These are phyloP conservation scores for Phymorhynchus buccinoides DNA, from an alignment of 1,140 invertebrate species.

Conservation along the genomic window DNA sequence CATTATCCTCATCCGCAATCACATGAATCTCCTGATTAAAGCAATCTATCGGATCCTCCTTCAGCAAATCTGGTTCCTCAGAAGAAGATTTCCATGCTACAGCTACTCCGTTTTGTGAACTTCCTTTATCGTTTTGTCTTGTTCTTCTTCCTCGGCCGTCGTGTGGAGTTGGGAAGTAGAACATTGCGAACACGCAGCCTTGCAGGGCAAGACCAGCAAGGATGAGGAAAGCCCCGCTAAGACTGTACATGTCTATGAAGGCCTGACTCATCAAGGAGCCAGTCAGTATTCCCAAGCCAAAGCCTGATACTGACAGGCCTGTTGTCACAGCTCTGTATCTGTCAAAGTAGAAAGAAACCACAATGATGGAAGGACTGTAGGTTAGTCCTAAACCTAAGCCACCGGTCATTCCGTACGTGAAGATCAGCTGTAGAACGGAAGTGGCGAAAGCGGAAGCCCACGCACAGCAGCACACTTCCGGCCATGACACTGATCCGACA, in stretches of 20 bases:
- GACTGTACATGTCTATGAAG: constrained; percentile 1
- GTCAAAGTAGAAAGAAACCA: not conserved
- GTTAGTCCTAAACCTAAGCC: not conserved
- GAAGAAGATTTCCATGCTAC: no score
- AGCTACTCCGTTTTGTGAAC: no score
- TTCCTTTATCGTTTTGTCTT: not conserved
- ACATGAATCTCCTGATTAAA: no score
- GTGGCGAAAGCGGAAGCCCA: no score
- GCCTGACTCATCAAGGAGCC: not conserved
- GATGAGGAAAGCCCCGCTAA: not conserved
- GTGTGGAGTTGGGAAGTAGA: not conserved
- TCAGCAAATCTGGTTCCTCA: no score
- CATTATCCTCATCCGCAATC: no score
- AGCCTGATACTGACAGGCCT: not conserved
- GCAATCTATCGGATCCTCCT: no score
- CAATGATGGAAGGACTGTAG: not conserved
- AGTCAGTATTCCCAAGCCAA: not conserved
- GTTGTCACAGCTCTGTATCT: not conserved
- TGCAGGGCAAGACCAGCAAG: not conserved
- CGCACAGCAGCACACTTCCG: no score
- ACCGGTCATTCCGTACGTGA: no score
- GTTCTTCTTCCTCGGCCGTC: not conserved
- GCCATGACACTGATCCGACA: no score
- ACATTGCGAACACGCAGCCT: not conserved
- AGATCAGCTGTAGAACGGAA: no score